Base-by-base conservation (phyloP, 2,113 vertebrate species). In the Rhinoderma darwinii region DNA sequence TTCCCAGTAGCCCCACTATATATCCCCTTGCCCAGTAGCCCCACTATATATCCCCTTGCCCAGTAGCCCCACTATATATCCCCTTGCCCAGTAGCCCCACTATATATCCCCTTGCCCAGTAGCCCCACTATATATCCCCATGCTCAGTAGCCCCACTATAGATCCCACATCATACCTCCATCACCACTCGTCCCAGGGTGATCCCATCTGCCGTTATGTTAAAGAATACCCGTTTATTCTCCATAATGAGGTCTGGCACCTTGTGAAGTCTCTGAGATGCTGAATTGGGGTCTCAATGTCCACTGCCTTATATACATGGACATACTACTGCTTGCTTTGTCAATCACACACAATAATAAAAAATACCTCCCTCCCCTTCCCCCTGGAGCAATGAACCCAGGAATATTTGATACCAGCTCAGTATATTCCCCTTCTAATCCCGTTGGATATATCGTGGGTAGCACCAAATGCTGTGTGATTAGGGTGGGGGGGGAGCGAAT, bases 381-480 rank as follows among this genome's bases (percentile, higher is more conserved):
- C 54, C 50, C 22, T n/a, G 35, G 32, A 86, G 43, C 75, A 72
- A 30, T 70, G 63, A 50, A 50, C 75, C 86, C 86, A 82, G n/a
- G 79, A 87, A 87, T 87, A 87, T 87, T 87, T 87, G 78, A 87
- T 82, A 82, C 86, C 47, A 75, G 86, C 78, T 75, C 63, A 87
- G 86, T 73, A 73, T 87, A 87, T 87, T 87, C 79, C 68, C 56
- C 32, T 30, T 74, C 39, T 87, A 87, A 87, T 87, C 86, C 86
- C 30, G 43, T 79, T 56, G 79, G 86, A 87, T 87, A 87, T 75
- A 56, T 61, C 47, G 41, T 87, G 86, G 86, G 86, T 87, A 82
- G 68, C 86, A 82, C 86, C 79, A 87, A 87, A 87, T 87, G 70
- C 86, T 87, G 68, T 82, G 86, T 87, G 86, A 87, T 87, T 87